These are phyloP conservation scores for Cheirogaleus medius DNA, from an alignment of 2,113 vertebrate species.

Conservation along the genomic window DNA sequence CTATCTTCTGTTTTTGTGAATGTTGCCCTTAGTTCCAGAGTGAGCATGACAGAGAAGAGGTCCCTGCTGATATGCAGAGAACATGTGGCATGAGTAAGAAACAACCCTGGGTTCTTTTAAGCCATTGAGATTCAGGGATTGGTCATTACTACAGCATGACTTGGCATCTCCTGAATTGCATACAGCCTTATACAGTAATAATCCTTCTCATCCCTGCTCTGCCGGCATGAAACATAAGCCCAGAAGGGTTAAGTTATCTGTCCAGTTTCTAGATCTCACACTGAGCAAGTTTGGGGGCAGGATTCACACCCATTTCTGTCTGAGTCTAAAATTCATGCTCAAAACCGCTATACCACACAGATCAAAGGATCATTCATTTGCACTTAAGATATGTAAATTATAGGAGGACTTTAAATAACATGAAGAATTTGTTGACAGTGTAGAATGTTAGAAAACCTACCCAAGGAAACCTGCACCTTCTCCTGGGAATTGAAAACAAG, in stretches of 20 bases:
- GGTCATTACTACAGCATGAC: not conserved
- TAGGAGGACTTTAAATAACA: not conserved
- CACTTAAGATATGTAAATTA: not conserved
- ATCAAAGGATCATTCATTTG: not conserved
- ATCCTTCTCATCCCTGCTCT: not conserved
- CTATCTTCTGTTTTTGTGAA: not conserved
- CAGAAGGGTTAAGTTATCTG: not conserved
- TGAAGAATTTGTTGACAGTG: not conserved
- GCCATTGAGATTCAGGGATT: not conserved
- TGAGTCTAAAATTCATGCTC: not conserved
- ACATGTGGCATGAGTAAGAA: not conserved
- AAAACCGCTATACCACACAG: accelerated
- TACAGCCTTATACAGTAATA: accelerated
- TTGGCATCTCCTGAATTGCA: not conserved
- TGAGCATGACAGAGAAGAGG: not conserved
- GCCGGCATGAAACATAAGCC: too few species aligned
- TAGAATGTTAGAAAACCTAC: not conserved
- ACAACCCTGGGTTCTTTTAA: not conserved
- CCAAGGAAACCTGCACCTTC: not conserved
- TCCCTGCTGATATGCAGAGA: not conserved
- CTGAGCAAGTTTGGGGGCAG: not conserved
- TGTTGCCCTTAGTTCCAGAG: not conserved
- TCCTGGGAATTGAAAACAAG: not conserved
- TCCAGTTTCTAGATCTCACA: not conserved
- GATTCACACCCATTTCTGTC: not conserved